These are phyloP conservation scores for Habroteleia sp. DNA, from an alignment of 2,888 invertebrate genomes.

Conservation along the genomic window DNA sequence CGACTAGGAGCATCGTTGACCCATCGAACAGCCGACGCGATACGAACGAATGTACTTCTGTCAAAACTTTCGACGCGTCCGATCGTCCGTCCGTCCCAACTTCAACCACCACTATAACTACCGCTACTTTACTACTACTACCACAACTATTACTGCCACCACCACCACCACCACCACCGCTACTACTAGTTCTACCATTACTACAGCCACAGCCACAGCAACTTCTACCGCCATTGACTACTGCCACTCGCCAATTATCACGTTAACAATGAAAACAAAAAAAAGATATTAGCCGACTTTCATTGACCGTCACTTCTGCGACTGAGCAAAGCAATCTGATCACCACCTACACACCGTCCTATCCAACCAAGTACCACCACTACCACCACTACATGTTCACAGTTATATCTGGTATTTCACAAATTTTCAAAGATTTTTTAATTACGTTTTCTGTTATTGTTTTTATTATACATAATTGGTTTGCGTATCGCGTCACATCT, in stretches of 20 bases:
- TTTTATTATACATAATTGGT: constrained; percentile 66
- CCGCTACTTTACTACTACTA: constrained; percentile 70
- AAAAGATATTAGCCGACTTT: constrained; percentile 72
- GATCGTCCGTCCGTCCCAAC: constrained; percentile 76
- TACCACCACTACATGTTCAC: constrained; percentile 80
- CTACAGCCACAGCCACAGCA: constrained; percentile 68
- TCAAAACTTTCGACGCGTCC: constrained; percentile 75
- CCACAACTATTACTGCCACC: constrained; percentile 68
- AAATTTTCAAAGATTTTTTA: constrained; percentile 74
- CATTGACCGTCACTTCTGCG: constrained; percentile 79
- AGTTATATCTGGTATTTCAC: constrained; percentile 80
- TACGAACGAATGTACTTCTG: constrained; percentile 74
- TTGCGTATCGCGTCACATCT: constrained; percentile 29
- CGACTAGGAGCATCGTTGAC: constrained; percentile 77
- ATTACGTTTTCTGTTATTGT: constrained; percentile 8
- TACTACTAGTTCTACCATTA: constrained; percentile 70
- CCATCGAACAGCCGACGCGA: constrained; percentile 75
- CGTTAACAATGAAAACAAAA: constrained; percentile 72
- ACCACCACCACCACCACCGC: constrained; percentile 70
- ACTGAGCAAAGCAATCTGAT: constrained; percentile 80
- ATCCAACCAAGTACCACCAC: constrained; percentile 76
- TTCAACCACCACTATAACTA: constrained; percentile 71
- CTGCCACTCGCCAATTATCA: constrained; percentile 74
- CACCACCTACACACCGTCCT: constrained; percentile 81
- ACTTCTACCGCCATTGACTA: too few species aligned